These are phyloP conservation scores for Nettapus auritus DNA, from an alignment of 2,113 vertebrate genomes.

Conservation along the genomic window DNA sequence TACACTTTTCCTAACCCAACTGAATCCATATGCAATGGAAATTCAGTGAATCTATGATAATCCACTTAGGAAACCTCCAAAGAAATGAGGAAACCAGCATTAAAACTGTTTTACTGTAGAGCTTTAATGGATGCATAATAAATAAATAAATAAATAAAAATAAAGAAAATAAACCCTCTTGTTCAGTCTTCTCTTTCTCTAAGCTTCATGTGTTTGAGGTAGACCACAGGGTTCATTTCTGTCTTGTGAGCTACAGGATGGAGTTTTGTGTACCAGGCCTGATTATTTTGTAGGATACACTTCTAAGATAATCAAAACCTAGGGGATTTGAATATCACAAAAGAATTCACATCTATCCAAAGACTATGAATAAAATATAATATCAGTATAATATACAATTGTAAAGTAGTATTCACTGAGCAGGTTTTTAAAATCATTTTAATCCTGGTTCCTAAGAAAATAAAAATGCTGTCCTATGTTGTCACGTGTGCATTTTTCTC, in stretches of 20 bases:
- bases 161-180: not conserved
- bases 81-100: not conserved
- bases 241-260: not conserved
- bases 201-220: not conserved
- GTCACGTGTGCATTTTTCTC: not conserved
- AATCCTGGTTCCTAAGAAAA: not conserved
- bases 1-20: rapidly evolving
- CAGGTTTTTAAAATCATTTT: not conserved
- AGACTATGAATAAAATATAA: not conserved
- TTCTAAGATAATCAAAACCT: not conserved
- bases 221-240: not conserved
- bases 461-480: not conserved
- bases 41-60: not conserved
- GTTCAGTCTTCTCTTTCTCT: not conserved
- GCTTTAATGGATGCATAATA: not conserved
- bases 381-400: not conserved
- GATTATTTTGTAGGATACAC: not conserved
- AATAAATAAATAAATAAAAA: not conserved
- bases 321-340: not conserved
- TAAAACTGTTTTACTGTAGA: not conserved
- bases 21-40: not conserved
- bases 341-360: not conserved
- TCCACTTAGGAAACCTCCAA: not conserved
- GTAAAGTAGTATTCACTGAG: not conserved
- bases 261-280: not conserved